Conservation (phyloP, 30 jellyfish, hydroid and myxozoan species). For the Chrysaora quinquecirrha region DNA sequence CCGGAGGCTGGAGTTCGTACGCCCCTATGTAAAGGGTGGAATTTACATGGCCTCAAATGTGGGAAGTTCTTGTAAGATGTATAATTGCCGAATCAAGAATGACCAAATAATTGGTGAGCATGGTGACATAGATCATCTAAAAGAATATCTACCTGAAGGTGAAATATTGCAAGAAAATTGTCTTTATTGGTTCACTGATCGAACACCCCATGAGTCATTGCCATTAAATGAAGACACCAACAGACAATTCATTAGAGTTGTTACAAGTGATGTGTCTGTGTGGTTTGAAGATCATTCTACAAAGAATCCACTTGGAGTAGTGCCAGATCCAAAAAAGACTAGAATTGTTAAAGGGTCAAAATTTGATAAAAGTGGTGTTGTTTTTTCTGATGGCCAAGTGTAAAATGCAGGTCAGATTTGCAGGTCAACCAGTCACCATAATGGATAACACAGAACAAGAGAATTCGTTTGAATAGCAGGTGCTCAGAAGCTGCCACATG, state of each 20-base stretch:
- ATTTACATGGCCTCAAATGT: conserved; percentile 86
- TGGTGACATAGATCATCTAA: conserved; percentile 77
- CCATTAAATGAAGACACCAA: conserved; percentile 41
- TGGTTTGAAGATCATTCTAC: conserved; percentile 92
- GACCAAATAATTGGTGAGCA: conserved; percentile 50
- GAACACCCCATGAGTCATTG: conserved; percentile 87
- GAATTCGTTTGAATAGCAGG: too few relatives aligned
- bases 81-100: conserved; percentile 61
- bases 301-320: conserved; percentile 76
- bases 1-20: too few relatives aligned
- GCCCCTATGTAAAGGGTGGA: conserved; percentile 74
- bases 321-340: conserved; percentile 72
- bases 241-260: conserved; percentile 76
- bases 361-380: conserved; percentile 42
- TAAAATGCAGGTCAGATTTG: too few relatives aligned
- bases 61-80: conserved; percentile 56
- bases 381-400: too few relatives aligned
- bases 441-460: too few relatives aligned
- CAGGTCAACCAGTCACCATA: too few relatives aligned
- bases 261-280: conserved; percentile 75
- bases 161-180: conserved; percentile 50
- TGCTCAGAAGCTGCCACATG: too few relatives aligned
- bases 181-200: conserved; percentile 79
- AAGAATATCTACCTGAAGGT: conserved; percentile 62
- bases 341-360: conserved; percentile 79